Conservation (phyloP, 92 coral and sea anemone species). For the Porites cylindrica region DNA sequence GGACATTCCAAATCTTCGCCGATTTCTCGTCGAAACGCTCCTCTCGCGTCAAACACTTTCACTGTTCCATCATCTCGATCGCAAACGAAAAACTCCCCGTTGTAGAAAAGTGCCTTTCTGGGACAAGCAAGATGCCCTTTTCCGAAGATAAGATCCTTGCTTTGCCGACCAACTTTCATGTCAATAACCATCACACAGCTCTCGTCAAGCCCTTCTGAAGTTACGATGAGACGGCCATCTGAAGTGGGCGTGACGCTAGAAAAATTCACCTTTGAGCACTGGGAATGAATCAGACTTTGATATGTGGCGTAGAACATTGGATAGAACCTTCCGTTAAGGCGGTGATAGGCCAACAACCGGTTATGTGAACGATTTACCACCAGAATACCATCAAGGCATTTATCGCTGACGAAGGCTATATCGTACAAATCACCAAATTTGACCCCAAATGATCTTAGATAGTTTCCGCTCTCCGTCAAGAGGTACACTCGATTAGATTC, state of each 20-base stretch:
- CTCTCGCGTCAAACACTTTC: conserved; percentile 59
- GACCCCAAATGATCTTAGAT: conserved; percentile 37
- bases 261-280: conserved; percentile 27
- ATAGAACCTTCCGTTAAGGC: conserved; percentile 17
- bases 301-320: conserved; percentile 15
- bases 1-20: conserved; percentile 51
- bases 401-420: conserved; percentile 20
- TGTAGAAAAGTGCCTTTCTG: conserved; percentile 52
- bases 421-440: conserved; percentile 55
- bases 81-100: conserved; percentile 56
- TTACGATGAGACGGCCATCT: conserved; percentile 23
- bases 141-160: conserved; percentile 46
- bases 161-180: neutral
- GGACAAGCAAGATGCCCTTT: conserved; percentile 55
- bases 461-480: conserved; percentile 36
- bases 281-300: neutral
- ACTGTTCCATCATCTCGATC: conserved; percentile 55
- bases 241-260: conserved; percentile 30
- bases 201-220: conserved; percentile 40
- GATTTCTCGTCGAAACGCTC: conserved; percentile 33
- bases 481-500: conserved; percentile 40
- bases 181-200: conserved; percentile 35
- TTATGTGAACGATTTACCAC: conserved; percentile 53
- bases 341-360: conserved; percentile 24
- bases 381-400: conserved; percentile 19